phyloP scores from a whole-genome alignment of 2,888 invertebrate genomes.

The Elegia similella region DNA sequence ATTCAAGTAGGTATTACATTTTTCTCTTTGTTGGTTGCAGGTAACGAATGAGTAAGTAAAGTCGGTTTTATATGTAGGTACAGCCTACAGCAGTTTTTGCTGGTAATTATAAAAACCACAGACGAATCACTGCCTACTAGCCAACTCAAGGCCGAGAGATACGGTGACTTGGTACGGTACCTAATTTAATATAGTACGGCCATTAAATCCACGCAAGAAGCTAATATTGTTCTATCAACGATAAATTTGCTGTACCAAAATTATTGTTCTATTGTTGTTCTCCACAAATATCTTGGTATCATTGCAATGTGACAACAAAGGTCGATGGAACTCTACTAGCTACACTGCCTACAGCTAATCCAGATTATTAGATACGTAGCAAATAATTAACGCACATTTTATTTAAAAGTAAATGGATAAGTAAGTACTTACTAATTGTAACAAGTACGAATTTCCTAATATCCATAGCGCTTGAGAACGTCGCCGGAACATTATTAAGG shows the following conservation, averaged over 20 bases:
- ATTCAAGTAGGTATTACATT: too few species aligned
- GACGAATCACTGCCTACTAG: neutral
- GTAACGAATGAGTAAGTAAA: neutral
- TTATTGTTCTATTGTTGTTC: neutral
- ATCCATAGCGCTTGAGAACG: conserved; percentile 49
- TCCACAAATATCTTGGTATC: neutral
- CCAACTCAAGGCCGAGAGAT: neutral
- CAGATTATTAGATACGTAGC: neutral
- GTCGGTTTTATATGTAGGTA: neutral
- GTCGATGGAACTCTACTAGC: neutral
- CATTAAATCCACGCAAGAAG: neutral
- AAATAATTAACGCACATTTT: conserved; percentile 14
- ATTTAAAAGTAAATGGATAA: conserved; percentile 39
- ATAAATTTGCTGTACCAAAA: neutral
- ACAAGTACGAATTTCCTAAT: conserved; percentile 54
- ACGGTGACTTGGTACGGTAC: neutral
- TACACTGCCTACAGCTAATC: neutral
- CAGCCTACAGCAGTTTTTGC: neutral
- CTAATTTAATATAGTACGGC: neutral
- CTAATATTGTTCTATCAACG: neutral
- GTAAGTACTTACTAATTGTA: conserved; percentile 61
- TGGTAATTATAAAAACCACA: neutral
- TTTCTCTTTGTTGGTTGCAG: too few species aligned
- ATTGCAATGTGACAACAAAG: too few species aligned
- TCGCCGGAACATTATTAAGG: conserved; percentile 48